Evolutionary conservation across 1,140 invertebrate genomes (phyloP), one percentile per base, ranked within the genome.

Genomic region (Drosophila parabipectinata): DNA sequence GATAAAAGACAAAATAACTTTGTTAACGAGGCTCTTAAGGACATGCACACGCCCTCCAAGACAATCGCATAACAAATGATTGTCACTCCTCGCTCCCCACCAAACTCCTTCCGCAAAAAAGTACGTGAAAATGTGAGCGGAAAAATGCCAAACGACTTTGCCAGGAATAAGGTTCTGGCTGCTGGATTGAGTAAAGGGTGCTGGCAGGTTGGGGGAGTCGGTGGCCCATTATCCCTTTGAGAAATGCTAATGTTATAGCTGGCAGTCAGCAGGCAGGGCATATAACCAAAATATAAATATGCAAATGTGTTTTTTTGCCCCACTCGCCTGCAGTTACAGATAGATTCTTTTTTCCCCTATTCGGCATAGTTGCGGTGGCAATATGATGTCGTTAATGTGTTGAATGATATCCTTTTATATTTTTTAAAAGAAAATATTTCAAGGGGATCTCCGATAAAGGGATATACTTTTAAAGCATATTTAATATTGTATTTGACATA

Each of bases 1-100:
- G 80, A 87, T 87, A 87, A 88, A 87, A 87, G 82, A 90, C 87
- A 90, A 90, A 90, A 90, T 90, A 90, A 87, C 87, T 90, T 90
- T 90, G 82, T 90, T 90, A 90, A 90, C 87, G 87, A 90, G 78
- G 81, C 79, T 77, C 81, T 90, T 87, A 87, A 87, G 79, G 45
- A 75, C 87, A 90, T 77, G 62, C 85, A 72, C 62, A 52, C 47
- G 34, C 18, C 77, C 44, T 39, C 47, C 12, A 15, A 66, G 51
- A 72, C 56, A 57, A 58, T 26, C 60, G 53, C 53, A 75, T 58
- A 75, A 75, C 62, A 79, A 51, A 68, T 66, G 66, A 26, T 64
- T 59, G 45, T 44, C 45, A 60, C 30, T 44, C 39, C 34, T n/a
- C 15, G 9, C 8, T 10, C 4, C 14, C 21, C 10, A 8, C 32